Conservation (phyloP, 1,140 invertebrate genomes). For the Drosophila ananassae region DNA sequence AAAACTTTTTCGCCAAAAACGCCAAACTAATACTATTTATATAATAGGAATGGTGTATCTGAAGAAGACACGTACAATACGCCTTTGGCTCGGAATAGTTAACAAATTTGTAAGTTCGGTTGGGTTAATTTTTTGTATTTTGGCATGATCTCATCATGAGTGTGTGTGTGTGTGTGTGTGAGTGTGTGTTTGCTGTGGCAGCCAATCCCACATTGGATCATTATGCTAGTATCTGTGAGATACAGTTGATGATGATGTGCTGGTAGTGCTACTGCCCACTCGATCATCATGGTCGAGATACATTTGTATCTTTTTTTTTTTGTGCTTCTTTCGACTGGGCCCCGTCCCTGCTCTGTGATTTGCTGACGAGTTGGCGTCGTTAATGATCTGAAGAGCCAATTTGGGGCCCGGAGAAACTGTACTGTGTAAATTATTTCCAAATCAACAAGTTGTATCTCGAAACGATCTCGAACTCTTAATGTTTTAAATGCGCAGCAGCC, state of each 20-base stretch:
- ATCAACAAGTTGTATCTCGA: slow-evolving; percentile 32
- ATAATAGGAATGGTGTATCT: slow-evolving; percentile 23
- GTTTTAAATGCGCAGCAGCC: slow-evolving; percentile 33
- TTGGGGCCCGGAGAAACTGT: slow-evolving; percentile 25
- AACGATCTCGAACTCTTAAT: slow-evolving; percentile 1
- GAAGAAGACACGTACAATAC: slow-evolving; percentile 71
- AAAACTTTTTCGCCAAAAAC: neutral
- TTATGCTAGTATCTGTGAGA: slow-evolving; percentile 50
- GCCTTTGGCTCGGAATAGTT: slow-evolving; percentile 45
- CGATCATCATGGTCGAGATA: slow-evolving; percentile 42
- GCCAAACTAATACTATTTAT: slow-evolving; percentile 47
- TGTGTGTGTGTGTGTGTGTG: neutral
- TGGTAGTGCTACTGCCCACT: slow-evolving; percentile 39
- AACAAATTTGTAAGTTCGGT: slow-evolving; percentile 47
- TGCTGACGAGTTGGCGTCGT: slow-evolving; percentile 44
- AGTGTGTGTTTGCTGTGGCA: slow-evolving; percentile 31
- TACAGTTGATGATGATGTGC: slow-evolving; percentile 47
- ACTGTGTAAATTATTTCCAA: neutral
- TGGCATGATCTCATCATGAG: slow-evolving; percentile 53
- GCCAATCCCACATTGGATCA: slow-evolving; percentile 52
- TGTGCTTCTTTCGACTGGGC: slow-evolving; percentile 16
- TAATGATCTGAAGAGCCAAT: slow-evolving; percentile 35
- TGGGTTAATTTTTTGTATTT: slow-evolving; percentile 11
- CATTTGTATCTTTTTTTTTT: slow-evolving; percentile 37
- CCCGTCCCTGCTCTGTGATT: slow-evolving; percentile 24